Percentiles rank a stretch among this genome's conserved stretches.
phyloP scores from a whole-genome alignment of 1,140 invertebrate species.

The Atta cephalotes region DNA sequence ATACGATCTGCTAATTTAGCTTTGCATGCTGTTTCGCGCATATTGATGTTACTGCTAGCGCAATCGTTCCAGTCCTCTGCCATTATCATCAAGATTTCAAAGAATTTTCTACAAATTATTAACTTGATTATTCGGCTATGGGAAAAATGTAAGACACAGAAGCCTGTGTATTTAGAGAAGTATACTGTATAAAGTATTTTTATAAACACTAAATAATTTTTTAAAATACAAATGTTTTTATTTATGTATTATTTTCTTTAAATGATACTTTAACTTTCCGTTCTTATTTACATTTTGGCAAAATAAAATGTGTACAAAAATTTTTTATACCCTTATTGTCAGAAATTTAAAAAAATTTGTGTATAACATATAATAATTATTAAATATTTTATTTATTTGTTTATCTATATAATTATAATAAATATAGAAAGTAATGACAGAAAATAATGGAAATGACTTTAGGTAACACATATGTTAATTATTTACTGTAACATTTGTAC shows the following conservation, averaged over 20 bases:
- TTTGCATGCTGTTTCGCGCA: conserved; percentile 27
- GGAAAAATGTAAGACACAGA: not conserved
- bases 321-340: no score
- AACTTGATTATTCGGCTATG: not conserved
- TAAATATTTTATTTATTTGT: not conserved
- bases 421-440: no score
- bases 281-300: not conserved
- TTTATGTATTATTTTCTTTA: not conserved
- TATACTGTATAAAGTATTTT: not conserved
- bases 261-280: not conserved
- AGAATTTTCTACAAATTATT: conserved; percentile 27
- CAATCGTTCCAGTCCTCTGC: conserved; percentile 54
- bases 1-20: conserved; percentile 31
- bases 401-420: no score
- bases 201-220: not conserved
- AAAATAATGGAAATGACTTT: no score
- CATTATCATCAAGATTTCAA: conserved; percentile 37
- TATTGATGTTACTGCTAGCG: not conserved
- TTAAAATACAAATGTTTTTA: not conserved
- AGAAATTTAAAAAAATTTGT: not conserved
- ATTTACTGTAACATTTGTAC: not conserved
- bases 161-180: not conserved
- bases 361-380: not conserved
- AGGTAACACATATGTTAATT: not conserved
- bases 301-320: not conserved